Conservation (phyloP, 1,140 invertebrate species). For the Agrilus planipennis region DNA sequence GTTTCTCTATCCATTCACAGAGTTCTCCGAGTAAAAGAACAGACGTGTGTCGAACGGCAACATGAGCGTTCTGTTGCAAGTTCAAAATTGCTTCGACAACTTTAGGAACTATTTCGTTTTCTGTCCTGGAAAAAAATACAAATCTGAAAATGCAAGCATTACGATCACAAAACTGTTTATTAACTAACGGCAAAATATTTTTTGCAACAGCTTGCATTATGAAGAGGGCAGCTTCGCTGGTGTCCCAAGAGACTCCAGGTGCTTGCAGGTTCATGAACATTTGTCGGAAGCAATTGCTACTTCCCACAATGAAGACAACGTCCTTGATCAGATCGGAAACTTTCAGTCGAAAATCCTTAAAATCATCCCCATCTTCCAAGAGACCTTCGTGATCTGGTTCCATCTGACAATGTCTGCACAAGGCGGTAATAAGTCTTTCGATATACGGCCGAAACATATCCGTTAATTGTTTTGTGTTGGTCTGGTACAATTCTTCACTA, state of each 20-base stretch:
- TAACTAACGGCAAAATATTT: slow-evolving; percentile 87
- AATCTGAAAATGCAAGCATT: slow-evolving; percentile 1
- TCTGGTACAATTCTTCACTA: slow-evolving; percentile 87
- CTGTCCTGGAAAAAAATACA: slow-evolving; percentile 74
- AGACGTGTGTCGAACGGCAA: slow-evolving; percentile 80
- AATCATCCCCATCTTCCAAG: slow-evolving; percentile 78
- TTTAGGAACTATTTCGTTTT: slow-evolving; percentile 84
- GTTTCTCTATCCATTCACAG: slow-evolving; percentile 89
- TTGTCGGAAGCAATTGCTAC: slow-evolving; percentile 81
- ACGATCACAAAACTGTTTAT: not conserved
- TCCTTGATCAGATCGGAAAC: slow-evolving; percentile 93
- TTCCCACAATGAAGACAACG: slow-evolving; percentile 94
- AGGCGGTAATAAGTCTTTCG: slow-evolving; percentile 70
- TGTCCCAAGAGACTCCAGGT: slow-evolving; percentile 72
- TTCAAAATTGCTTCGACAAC: slow-evolving; percentile 83
- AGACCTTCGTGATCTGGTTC: slow-evolving; percentile 82
- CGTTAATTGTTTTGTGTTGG: slow-evolving; percentile 67
- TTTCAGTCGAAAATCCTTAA: slow-evolving; percentile 76
- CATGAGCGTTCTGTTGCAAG: slow-evolving; percentile 72
- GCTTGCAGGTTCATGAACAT: slow-evolving; percentile 67
- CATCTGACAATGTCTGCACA: slow-evolving; percentile 81
- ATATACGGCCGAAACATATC: slow-evolving; percentile 79
- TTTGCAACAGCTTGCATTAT: slow-evolving; percentile 93
- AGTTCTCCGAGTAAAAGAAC: slow-evolving; percentile 84
- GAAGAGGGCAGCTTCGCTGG: slow-evolving; percentile 88